phyloP scores from a whole-genome alignment of 2,797 vertebrate species.

The Rhynchotus rufescens region DNA sequence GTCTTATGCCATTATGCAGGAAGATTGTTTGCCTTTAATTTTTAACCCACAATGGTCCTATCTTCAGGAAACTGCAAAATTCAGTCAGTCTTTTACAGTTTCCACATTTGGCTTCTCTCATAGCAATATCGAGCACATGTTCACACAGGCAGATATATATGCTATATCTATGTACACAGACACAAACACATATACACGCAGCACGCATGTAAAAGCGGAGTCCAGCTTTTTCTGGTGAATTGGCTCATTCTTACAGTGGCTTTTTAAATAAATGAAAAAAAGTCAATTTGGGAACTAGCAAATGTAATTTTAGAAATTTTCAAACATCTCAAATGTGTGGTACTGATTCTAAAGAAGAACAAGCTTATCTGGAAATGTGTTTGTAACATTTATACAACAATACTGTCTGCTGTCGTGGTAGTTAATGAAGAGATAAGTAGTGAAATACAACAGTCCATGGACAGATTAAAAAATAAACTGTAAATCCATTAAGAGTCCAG shows the following conservation, averaged over 20 bases:
- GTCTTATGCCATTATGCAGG: neutral
- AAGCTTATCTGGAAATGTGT: conserved; percentile 12
- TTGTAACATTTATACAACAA: conserved; percentile 15
- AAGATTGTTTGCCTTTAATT: neutral
- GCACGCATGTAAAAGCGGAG: neutral
- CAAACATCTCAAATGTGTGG: neutral
- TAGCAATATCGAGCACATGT: neutral
- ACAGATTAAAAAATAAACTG: neutral
- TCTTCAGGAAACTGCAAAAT: neutral
- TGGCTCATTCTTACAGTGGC: neutral
- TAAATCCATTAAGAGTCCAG: neutral
- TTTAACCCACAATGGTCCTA: accelerated
- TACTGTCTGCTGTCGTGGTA: neutral
- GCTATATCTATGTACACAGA: neutral
- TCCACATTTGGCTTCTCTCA: neutral
- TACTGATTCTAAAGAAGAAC: neutral
- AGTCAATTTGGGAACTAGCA: neutral
- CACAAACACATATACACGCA: neutral
- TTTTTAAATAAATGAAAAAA: neutral
- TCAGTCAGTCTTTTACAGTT: neutral
- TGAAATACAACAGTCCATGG: neutral
- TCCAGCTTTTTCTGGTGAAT: neutral
- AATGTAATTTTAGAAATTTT: conserved; percentile 15
- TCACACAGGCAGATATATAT: neutral
- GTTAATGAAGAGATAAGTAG: conserved; percentile 25